Evolutionary conservation across 2,113 vertebrate species (phyloP).

Genomic region (Tychaedon coryphoeus): DNA sequence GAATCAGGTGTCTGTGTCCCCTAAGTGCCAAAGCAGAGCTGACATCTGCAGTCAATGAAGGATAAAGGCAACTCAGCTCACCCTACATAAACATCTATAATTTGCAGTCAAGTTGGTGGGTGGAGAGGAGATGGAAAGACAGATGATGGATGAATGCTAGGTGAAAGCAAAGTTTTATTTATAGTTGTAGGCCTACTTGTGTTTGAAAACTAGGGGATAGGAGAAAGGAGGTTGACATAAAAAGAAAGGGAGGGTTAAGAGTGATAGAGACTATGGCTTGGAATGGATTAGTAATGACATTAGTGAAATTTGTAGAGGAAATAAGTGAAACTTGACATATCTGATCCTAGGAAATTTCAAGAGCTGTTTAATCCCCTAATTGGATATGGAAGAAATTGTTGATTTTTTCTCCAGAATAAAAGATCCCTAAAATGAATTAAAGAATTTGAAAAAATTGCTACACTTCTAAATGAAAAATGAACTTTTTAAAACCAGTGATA

Average conservation of each 20-base stretch:
- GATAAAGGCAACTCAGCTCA: background rate
- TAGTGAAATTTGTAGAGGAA: background rate
- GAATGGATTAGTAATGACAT: background rate
- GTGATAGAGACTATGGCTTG: background rate
- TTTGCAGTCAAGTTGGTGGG: slow-evolving; percentile 18
- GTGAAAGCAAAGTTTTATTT: slow-evolving; percentile 49
- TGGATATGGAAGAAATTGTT: background rate
- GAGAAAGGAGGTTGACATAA: background rate
- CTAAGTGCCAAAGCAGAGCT: background rate
- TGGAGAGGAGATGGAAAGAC: slow-evolving; percentile 13
- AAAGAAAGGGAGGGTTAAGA: background rate
- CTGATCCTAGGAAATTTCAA: background rate
- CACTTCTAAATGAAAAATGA: background rate
- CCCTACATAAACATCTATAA: background rate
- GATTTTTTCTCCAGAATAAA: background rate
- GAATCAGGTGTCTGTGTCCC: background rate
- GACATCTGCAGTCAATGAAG: background rate
- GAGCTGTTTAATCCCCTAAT: background rate
- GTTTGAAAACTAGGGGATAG: background rate
- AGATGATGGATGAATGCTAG: slow-evolving; percentile 27
- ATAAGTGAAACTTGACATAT: background rate
- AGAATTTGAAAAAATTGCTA: background rate
- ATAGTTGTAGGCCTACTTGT: background rate
- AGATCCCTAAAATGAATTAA: background rate
- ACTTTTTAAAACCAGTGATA: background rate